phyloP scores from a whole-genome alignment of 2,797 vertebrate species.

The Kryptopterus vitreolus region DNA sequence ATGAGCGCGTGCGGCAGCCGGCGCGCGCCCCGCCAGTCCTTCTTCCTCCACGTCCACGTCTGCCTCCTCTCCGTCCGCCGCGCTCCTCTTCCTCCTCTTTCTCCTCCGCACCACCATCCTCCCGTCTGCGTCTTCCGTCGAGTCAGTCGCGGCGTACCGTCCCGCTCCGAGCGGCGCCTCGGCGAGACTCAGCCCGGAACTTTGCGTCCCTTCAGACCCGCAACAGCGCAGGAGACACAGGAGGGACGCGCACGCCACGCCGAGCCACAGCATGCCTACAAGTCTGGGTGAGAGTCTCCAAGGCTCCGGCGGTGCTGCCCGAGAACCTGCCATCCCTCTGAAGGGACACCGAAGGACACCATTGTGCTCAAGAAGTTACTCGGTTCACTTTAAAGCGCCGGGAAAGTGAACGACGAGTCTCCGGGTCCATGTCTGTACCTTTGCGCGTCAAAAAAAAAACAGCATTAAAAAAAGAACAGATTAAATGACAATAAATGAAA shows the following conservation, averaged over 20 bases:
- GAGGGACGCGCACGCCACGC: constrained; percentile 70
- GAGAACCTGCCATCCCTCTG: constrained; percentile 71
- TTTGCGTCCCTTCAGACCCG: constrained; percentile 64
- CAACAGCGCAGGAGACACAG: constrained; percentile 72
- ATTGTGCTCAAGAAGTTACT: constrained; percentile 32
- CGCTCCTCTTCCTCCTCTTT: constrained; percentile 5
- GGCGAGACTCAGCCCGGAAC: constrained; percentile 51
- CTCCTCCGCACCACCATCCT: too few species aligned
- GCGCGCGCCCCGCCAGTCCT: constrained; percentile 72
- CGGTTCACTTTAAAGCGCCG: constrained; percentile 20
- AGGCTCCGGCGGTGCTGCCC: constrained; percentile 62
- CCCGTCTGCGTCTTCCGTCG: not conserved
- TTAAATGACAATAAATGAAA: constrained; percentile 8
- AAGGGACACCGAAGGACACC: constrained; percentile 33
- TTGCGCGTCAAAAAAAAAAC: not conserved
- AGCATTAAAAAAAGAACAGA: not conserved
- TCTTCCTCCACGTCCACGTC: not conserved
- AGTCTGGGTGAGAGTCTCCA: constrained; percentile 73
- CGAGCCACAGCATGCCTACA: constrained; percentile 71
- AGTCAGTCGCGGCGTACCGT: constrained; percentile 62
- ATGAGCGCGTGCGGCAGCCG: constrained; percentile 79
- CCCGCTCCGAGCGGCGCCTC: constrained; percentile 51
- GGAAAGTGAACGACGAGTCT: not conserved
- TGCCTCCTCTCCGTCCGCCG: not conserved
- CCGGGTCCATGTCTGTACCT: not conserved